Percentiles rank a stretch among this genome's conserved stretches.
These are phyloP conservation scores for Salvelinus namaycush DNA, from an alignment of 2,113 vertebrate species.

Conservation along the genomic window DNA sequence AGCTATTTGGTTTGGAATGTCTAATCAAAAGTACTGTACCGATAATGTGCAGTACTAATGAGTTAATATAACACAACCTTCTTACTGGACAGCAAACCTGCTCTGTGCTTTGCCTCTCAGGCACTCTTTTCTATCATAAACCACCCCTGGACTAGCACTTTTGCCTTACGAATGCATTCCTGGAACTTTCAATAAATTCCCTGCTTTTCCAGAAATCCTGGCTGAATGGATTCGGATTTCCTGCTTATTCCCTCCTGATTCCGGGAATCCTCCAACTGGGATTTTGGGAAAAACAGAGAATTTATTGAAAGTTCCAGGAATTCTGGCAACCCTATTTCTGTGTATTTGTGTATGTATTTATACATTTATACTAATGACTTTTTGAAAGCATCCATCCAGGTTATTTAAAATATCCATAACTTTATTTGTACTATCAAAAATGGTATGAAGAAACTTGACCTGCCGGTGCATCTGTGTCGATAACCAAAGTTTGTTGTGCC, in stretches of 20 bases:
- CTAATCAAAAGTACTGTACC: not conserved
- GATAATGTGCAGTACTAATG: too few species aligned
- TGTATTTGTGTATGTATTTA: conserved; percentile 50
- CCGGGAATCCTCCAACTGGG: too few species aligned
- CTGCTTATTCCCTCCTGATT: too few species aligned
- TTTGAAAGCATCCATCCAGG: conserved; percentile 41
- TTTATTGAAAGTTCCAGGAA: too few species aligned
- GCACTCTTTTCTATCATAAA: conserved; percentile 14
- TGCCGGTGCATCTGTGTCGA: conserved; percentile 50
- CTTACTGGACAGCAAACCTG: not conserved
- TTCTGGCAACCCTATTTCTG: conserved; percentile 21
- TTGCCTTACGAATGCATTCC: conserved; percentile 65
- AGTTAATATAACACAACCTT: too few species aligned
- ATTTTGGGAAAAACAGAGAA: too few species aligned
- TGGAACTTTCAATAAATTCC: not conserved
- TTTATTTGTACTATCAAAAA: conserved; percentile 25
- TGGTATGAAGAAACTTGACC: conserved; percentile 49
- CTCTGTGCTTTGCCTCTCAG: conserved; percentile 15
- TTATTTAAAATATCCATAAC: conserved; percentile 13
- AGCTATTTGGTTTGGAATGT: not conserved
- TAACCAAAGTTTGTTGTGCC: conserved; percentile 68
- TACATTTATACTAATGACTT: conserved; percentile 56
- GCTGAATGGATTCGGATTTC: too few species aligned
- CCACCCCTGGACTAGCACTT: conserved; percentile 54
- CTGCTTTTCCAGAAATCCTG: too few species aligned